Evolutionary conservation across 2,888 invertebrate genomes (phyloP), one percentile per base, ranked within the genome.

Genomic region (Marronus borbonicus): DNA sequence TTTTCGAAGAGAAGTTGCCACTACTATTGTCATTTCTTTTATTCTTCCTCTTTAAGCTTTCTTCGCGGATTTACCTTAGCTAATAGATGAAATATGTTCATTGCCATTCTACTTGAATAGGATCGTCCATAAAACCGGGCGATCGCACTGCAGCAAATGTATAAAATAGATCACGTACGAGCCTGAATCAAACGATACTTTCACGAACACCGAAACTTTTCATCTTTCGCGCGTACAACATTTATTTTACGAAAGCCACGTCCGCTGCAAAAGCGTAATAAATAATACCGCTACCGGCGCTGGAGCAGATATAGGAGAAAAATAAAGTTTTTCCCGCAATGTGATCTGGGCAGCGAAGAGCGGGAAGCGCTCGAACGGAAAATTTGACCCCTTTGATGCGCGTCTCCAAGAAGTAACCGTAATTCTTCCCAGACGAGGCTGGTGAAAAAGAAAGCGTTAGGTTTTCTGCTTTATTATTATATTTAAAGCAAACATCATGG

Each of bases 281-380:
- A 66, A 66, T 66, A 66, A 66, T 28, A 28, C 31, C 62, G 62
- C 5, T 31, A 62, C 20, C 49, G 66, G 10, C 66, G 49, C 24
- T 12, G 31, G 66, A 31, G 28, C 7, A 1, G 44, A 36, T 64
- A 64, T 64, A 36, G 36, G 36, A 36, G 36, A 20, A 31, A 49
- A 66, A 66, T 66, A 66, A 66, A 66, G 49, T 44, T 66, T 44
- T 66, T 66, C 28, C 62, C 44, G 66, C n/a, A 66, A 17, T 66
- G 66, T 44, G 44, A 66, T 66, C 66, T 20, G 20, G 66, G 49
- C 17, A 17, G 10, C 20, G 66, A 44, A 66, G 55, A 31, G 24
- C 24, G 17, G 5, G 20, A 36, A 28, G 28, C 64, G 28, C 36
- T 64, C 64, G 64, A 64, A 64, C 36, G 64, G 36, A 20, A 66